These are phyloP conservation scores for Dascyllus trimaculatus DNA, from an alignment of 2,113 vertebrate species.

Conservation along the genomic window DNA sequence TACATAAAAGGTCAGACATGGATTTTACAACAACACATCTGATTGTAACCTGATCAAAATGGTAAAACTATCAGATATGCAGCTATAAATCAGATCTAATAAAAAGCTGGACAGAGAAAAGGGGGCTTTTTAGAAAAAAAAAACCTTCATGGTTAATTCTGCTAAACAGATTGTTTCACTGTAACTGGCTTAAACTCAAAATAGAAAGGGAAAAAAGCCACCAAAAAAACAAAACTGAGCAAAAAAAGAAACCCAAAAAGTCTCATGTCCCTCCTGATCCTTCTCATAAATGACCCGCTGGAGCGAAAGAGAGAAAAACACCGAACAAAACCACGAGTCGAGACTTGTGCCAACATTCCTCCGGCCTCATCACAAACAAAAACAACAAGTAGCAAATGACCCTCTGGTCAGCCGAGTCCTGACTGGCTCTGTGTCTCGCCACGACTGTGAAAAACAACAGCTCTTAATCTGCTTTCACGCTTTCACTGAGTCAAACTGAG, in stretches of 20 bases:
- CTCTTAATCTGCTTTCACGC: constrained; percentile 82
- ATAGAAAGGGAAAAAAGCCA: not conserved
- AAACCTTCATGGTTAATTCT: not conserved
- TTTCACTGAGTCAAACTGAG: constrained; percentile 77
- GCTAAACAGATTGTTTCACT: constrained; percentile 44
- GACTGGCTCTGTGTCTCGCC: constrained; percentile 72
- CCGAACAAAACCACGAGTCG: constrained; percentile 51
- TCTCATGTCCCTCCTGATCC: constrained; percentile 37
- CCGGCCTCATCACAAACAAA: constrained; percentile 70
- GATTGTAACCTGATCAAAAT: not conserved
- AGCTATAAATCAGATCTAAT: not conserved
- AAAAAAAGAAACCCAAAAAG: not conserved
- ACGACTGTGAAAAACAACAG: constrained; percentile 79
- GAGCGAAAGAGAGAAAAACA: constrained; percentile 38
- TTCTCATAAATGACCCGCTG: constrained; percentile 57
- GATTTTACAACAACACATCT: not conserved
- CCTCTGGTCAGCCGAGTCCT: constrained; percentile 75
- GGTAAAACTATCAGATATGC: not conserved
- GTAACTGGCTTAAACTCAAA: constrained; percentile 14
- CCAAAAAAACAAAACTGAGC: not conserved
- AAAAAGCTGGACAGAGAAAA: not conserved
- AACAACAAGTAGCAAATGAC: constrained; percentile 76
- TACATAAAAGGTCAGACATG: not conserved
- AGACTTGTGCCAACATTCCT: constrained; percentile 76
- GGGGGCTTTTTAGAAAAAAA: not conserved